Percentiles rank a stretch among this genome's conserved stretches.
Conservation (phyloP, 2,113 vertebrate species). For the Melanotaenia duboulayi region DNA sequence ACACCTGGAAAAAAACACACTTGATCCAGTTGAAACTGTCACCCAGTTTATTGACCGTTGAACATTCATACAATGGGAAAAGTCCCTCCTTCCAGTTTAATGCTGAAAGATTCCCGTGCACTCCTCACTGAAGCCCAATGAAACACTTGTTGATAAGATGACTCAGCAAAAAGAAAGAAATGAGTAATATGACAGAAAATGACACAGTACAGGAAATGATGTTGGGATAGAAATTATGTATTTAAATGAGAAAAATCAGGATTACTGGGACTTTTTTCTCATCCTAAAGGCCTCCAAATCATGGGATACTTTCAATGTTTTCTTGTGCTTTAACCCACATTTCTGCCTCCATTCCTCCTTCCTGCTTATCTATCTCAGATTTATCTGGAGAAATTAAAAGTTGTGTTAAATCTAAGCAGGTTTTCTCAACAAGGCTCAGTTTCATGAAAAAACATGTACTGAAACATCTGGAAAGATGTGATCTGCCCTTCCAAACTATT, state of each 20-base stretch:
- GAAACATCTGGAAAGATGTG: neutral
- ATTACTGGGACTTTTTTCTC: no score
- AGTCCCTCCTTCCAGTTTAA: constrained; percentile 58
- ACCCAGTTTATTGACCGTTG: constrained; percentile 71
- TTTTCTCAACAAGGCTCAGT: neutral
- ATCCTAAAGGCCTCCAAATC: no score
- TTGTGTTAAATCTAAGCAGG: neutral
- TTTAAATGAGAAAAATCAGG: neutral
- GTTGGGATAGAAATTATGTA: neutral
- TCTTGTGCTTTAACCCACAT: constrained; percentile 46
- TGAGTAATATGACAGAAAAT: neutral
- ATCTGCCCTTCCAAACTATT: constrained; percentile 14
- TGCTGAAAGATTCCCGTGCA: constrained; percentile 21
- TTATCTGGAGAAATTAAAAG: neutral
- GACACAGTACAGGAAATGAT: neutral
- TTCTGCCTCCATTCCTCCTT: neutral
- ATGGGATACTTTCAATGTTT: neutral
- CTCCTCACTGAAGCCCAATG: constrained; percentile 6
- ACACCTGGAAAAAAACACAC: neutral
- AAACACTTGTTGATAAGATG: constrained; percentile 26
- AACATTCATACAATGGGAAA: constrained; percentile 56
- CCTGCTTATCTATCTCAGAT: neutral
- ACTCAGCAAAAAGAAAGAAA: constrained; percentile 29
- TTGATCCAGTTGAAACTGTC: constrained; percentile 30
- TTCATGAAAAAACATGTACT: neutral